Percentiles rank a stretch among this genome's conserved stretches.
Evolutionary conservation across 2,888 invertebrate species (phyloP).

Genomic region (Napeogenes sylphis): DNA sequence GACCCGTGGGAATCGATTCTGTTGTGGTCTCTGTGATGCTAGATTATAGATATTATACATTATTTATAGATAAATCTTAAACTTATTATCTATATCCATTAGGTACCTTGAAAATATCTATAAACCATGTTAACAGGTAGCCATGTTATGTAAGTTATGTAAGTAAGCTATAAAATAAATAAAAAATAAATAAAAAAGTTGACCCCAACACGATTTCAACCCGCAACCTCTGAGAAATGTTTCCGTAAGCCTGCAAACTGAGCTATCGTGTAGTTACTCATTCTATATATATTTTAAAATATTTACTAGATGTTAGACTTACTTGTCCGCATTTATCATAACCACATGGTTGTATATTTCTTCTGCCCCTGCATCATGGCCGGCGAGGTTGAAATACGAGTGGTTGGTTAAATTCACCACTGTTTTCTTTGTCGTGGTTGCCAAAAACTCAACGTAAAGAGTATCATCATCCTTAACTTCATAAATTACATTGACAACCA

Average conservation of each 20-base stretch:
- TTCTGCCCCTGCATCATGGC: constrained; percentile 82
- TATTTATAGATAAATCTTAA: too few species aligned
- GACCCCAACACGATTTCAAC: too few species aligned
- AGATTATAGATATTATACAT: background rate
- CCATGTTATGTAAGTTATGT: too few species aligned
- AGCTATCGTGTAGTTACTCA: too few species aligned
- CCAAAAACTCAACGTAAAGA: constrained; percentile 83
- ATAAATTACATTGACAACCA: constrained; percentile 84
- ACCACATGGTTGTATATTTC: constrained; percentile 84
- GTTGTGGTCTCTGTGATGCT: constrained; percentile 63
- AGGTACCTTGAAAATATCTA: too few species aligned
- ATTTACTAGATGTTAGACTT: constrained; percentile 31
- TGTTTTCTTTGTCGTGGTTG: constrained; percentile 86
- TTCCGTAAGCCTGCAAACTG: too few species aligned
- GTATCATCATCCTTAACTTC: constrained; percentile 83
- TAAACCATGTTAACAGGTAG: too few species aligned
- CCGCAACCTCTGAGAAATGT: too few species aligned
- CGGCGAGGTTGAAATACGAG: constrained; percentile 94
- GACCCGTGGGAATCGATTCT: constrained; percentile 62
- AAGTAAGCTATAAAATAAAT: too few species aligned
- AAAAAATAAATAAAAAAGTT: too few species aligned
- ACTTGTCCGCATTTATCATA: constrained; percentile 85
- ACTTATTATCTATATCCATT: too few species aligned
- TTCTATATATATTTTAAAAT: background rate
- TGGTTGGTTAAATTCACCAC: constrained; percentile 95